Percentiles rank a stretch among this genome's conserved stretches.
Conservation (phyloP, 2,113 vertebrate species). For the Sitta europaea region DNA sequence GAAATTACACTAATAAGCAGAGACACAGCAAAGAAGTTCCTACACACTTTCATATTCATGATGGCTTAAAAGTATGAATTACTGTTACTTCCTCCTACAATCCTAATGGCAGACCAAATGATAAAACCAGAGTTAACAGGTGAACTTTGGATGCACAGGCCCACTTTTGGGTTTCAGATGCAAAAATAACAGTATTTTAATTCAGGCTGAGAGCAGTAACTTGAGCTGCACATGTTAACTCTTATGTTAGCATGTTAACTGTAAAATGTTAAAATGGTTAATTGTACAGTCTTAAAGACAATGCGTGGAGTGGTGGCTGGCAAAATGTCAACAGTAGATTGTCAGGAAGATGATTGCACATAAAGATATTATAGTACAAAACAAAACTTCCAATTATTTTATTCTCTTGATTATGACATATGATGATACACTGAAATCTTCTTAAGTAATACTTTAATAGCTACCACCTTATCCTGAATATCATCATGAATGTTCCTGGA, state of each 20-base stretch:
- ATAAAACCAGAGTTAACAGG: neutral
- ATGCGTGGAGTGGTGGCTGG: neutral
- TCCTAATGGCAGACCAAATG: neutral
- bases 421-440: neutral
- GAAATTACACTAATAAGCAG: neutral
- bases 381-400: neutral
- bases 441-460: neutral
- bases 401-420: neutral
- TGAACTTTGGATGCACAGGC: fast-evolving
- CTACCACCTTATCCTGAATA: neutral
- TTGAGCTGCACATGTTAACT: neutral
- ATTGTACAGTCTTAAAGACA: neutral
- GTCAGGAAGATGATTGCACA: neutral
- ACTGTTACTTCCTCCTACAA: neutral
- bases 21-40: neutral
- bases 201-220: neutral
- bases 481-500: neutral
- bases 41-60: neutral
- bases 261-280: neutral
- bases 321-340: neutral
- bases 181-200: neutral
- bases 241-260: neutral
- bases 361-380: neutral
- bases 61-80: neutral
- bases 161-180: neutral